Percentiles rank a stretch among this genome's conserved stretches.
Evolutionary conservation across 2,113 vertebrate species (phyloP).

Genomic region (Sinosuthora webbiana): DNA sequence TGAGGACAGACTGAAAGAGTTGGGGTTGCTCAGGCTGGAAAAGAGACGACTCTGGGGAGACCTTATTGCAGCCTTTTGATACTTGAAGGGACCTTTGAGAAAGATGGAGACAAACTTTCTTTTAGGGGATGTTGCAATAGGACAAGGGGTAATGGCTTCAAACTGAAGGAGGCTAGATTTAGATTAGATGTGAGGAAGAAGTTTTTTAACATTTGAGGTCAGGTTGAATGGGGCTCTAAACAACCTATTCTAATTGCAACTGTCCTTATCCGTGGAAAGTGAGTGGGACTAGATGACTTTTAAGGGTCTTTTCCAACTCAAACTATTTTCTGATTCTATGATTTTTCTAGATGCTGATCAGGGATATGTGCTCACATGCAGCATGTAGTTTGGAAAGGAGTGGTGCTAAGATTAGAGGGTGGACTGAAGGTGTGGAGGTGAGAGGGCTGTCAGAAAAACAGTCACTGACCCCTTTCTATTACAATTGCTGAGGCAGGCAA

Average conservation of each 20-base stretch:
- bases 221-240: not conserved
- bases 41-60: not conserved
- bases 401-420: not conserved
- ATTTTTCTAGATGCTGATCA: not conserved
- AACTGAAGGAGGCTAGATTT: not conserved
- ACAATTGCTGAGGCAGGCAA: not conserved
- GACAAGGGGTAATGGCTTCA: not conserved
- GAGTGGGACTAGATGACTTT: not conserved
- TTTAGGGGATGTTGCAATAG: rapidly evolving
- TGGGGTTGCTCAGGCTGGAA: not conserved
- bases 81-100: not conserved
- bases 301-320: not conserved
- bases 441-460: not conserved
- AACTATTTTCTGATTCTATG: not conserved
- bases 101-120: not conserved
- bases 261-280: not conserved
- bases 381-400: not conserved
- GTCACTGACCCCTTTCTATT: not conserved
- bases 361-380: not conserved
- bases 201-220: not conserved
- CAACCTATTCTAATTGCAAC: not conserved
- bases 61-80: not conserved
- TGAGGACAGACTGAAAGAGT: not conserved
- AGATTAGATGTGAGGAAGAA: not conserved
- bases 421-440: not conserved